These are phyloP conservation scores for Xiphophorus hellerii DNA, from an alignment of 2,113 vertebrate genomes.

Conservation along the genomic window DNA sequence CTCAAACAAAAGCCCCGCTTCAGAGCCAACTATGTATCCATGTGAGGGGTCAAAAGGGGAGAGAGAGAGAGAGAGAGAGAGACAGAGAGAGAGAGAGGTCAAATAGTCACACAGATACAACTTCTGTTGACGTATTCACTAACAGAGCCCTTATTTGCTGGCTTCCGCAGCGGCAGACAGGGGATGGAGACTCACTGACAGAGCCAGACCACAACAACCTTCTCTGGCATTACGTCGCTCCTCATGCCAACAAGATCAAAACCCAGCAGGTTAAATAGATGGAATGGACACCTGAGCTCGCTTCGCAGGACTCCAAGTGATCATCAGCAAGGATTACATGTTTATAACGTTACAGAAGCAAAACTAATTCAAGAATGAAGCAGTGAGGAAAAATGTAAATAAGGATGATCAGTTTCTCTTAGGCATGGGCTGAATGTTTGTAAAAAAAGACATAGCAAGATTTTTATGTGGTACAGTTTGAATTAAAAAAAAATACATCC, in stretches of 20 bases:
- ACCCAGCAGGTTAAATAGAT: conserved; percentile 46
- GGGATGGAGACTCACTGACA: conserved; percentile 37
- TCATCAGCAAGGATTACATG: conserved; percentile 36
- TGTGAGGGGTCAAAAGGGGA: conserved; percentile 51
- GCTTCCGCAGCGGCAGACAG: conserved; percentile 15
- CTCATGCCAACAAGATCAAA: conserved; percentile 29
- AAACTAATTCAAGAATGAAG: too few species aligned
- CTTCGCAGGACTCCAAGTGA: conserved; percentile 19
- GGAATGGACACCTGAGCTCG: conserved; percentile 28
- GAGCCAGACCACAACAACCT: conserved; percentile 4
- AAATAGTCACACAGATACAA: conserved; percentile 33
- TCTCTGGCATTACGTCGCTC: conserved; percentile 11
- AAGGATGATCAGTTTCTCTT: too few species aligned
- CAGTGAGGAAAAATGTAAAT: too few species aligned
- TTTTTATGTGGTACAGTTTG: too few species aligned
- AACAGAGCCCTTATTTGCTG: conserved; percentile 55
- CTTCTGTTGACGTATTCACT: conserved; percentile 59
- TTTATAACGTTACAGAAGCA: neutral
- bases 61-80: neutral
- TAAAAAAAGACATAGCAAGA: too few species aligned
- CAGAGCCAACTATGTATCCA: conserved; percentile 65
- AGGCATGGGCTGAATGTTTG: too few species aligned
- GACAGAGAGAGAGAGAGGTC: conserved; percentile 15
- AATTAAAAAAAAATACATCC: too few species aligned
- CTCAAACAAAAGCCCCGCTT: conserved; percentile 68